These are phyloP conservation scores for Muntiacus reevesi DNA, from an alignment of 2,113 vertebrate genomes.

Conservation along the genomic window DNA sequence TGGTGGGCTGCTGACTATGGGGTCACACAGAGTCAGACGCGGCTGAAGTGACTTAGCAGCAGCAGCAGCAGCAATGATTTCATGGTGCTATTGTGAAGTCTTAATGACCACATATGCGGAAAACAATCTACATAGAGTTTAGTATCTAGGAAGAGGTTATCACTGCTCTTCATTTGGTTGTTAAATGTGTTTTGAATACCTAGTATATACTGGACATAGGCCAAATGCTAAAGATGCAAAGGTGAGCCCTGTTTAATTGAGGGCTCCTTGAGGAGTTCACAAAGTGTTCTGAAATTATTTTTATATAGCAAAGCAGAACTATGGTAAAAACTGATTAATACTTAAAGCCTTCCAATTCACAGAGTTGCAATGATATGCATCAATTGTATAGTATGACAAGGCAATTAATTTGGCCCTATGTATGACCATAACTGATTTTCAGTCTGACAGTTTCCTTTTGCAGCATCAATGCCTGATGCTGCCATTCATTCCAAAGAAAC, in stretches of 20 bases:
- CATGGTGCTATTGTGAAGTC: background rate
- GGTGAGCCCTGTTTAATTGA: background rate
- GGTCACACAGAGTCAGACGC: background rate
- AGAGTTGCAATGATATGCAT: background rate
- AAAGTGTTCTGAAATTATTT: slow-evolving; percentile 5
- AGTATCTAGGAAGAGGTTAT: background rate
- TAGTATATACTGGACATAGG: background rate
- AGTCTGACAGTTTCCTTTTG: background rate
- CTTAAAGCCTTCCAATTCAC: background rate
- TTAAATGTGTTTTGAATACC: background rate
- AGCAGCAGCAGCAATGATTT: background rate
- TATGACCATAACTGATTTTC: slow-evolving; percentile 2
- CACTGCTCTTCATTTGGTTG: background rate
- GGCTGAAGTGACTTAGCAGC: background rate
- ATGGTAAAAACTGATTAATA: background rate
- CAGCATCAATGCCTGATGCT: background rate
- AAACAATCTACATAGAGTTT: background rate
- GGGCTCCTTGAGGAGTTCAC: background rate
- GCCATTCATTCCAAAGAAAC: slow-evolving; percentile 6
- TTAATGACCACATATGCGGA: background rate
- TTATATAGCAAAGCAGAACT: background rate
- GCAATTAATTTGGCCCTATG: background rate
- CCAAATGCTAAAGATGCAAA: background rate
- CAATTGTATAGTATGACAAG: background rate
- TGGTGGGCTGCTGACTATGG: background rate